Conservation (phyloP, 2,113 vertebrate species). For the Cyanoderma ruficeps region DNA sequence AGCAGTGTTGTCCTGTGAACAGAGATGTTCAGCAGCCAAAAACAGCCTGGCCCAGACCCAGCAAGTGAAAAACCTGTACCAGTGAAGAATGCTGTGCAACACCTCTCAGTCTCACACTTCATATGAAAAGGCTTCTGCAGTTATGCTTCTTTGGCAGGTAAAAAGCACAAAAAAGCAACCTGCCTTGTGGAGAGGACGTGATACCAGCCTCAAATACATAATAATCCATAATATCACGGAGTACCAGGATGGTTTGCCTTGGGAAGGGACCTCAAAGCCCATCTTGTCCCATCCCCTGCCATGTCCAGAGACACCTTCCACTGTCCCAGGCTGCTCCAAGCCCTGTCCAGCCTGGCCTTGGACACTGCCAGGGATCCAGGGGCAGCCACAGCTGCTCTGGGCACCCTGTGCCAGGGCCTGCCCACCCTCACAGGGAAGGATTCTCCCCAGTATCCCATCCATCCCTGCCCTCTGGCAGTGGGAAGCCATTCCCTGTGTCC, state of each 20-base stretch:
- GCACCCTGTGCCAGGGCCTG: neutral
- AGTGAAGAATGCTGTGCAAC: neutral
- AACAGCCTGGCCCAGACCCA: neutral
- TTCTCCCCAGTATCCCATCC: neutral
- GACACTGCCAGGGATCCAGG: neutral
- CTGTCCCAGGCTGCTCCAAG: fast-evolving
- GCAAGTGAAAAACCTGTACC: neutral
- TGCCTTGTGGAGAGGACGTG: neutral
- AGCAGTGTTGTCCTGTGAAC: neutral
- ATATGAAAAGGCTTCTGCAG: neutral
- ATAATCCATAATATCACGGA: neutral
- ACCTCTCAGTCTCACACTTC: neutral
- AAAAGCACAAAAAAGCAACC: neutral
- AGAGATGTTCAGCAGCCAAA: neutral
- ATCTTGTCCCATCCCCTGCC: fast-evolving
- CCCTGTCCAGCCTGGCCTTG: fast-evolving
- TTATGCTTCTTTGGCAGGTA: neutral
- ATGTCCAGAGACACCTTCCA: neutral
- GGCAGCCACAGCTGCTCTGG: neutral
- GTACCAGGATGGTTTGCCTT: no score
- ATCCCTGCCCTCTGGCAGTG: neutral
- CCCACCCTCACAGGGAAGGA: neutral
- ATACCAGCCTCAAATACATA: neutral
- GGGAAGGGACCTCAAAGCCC: neutral
- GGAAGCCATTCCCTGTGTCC: neutral